phyloP scores from a whole-genome alignment of 2,113 vertebrate genomes.

The Thinocorus orbignyianus region DNA sequence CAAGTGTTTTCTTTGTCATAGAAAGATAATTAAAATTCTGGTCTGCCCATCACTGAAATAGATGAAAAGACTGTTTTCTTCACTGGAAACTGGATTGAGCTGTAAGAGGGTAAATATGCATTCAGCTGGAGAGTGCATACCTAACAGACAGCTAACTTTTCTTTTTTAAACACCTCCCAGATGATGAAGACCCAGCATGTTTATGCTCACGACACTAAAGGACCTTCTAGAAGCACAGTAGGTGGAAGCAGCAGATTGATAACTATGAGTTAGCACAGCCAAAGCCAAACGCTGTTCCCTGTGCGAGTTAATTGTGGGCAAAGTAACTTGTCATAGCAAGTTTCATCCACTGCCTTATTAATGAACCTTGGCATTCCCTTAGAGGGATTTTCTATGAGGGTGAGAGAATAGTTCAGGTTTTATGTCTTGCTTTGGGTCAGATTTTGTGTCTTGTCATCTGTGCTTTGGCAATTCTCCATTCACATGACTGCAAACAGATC shows the following conservation, averaged over 20 bases:
- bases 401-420: neutral
- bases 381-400: neutral
- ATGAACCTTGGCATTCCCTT: neutral
- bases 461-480: neutral
- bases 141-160: neutral
- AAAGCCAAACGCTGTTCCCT: neutral
- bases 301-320: neutral
- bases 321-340: neutral
- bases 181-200: accelerated
- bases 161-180: neutral
- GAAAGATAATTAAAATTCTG: neutral
- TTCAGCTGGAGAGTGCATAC: neutral
- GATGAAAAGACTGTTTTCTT: neutral
- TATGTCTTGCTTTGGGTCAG: neutral
- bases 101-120: neutral
- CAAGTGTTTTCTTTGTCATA: neutral
- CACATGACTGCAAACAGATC: neutral
- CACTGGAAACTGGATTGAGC: accelerated
- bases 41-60: neutral
- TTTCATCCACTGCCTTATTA: neutral
- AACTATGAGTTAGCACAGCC: neutral
- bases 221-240: neutral
- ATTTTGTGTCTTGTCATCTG: neutral
- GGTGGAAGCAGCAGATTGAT: neutral
- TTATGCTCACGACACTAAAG: neutral